Base-by-base conservation (phyloP, 2,113 vertebrate species). In the Ariopsis seemanni region DNA sequence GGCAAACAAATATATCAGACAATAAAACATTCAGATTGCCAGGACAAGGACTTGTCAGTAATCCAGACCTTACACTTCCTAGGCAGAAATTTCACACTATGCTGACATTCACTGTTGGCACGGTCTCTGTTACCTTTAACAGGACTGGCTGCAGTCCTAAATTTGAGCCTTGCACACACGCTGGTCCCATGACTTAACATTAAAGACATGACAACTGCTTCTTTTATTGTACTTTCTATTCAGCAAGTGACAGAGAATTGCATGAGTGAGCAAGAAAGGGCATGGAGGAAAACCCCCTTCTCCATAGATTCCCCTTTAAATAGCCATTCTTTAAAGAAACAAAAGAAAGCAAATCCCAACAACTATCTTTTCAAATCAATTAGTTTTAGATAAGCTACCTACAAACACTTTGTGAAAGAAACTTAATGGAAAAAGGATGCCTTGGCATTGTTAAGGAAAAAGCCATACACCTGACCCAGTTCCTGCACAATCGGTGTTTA, bases 401-500 rank as follows among this genome's bases (percentile, higher is more conserved):
- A 53, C 34, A 57, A 81, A 42, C 15, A n/a, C 34, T 58, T 81
- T 60, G 30, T 42, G 30, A 20, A 80, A 58, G 27, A 62, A 5
- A 22, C 5, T 82, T 82, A 2, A 82, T 48, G 20, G 17, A 34
- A 80, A 34, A 80, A 30, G 0, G n/a, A 20, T 60, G 55, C 55
- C 30, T 58, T 34, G 55, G 9, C n/a, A 30, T 79, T 57, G 34
- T 87, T 14, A 50, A 83, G 7, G 62, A 57, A 25, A 14, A 18
- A 30, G 20, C 34, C 57, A 83, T 52, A 42, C 81, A 77, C 27
- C 27, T 25, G 62, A 81, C 62, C 7, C 42, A n/a, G 22, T 81
- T 88, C 79, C n/a, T 88, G 86, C 81, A 84, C 83, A 89, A 62
- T 87, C 87, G 89, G 75, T 42, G 30, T 80, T 65, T 9, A 52